Conservation (phyloP, 1,140 invertebrate genomes). For the Drosophila malerkotliana region DNA sequence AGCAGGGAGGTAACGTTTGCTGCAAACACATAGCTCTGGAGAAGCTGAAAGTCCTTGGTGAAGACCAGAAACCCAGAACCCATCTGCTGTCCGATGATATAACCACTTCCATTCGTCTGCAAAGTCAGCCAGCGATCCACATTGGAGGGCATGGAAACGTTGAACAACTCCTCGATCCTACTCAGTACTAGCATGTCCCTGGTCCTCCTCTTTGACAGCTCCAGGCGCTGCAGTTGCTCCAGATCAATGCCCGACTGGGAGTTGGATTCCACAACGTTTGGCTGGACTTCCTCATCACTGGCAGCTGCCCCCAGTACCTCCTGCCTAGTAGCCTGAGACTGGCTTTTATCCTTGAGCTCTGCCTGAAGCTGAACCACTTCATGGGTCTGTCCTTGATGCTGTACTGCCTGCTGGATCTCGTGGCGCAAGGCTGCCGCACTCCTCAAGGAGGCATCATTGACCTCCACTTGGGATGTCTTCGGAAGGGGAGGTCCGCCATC, state of each 20-base stretch:
- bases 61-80: constrained; percentile 38
- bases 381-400: constrained; percentile 25
- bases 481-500: not conserved
- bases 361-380: constrained; percentile 48
- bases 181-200: constrained; percentile 67
- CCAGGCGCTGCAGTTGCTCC: constrained; percentile 56
- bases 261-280: constrained; percentile 66
- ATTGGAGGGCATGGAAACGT: constrained; percentile 43
- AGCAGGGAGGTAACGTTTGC: constrained; percentile 33
- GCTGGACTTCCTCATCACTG: not conserved
- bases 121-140: constrained; percentile 67
- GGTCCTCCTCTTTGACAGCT: constrained; percentile 64
- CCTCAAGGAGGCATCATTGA: constrained; percentile 30
- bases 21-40: constrained; percentile 12
- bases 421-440: constrained; percentile 47
- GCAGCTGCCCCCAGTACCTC: constrained; percentile 29
- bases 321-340: not conserved
- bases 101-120: constrained; percentile 51
- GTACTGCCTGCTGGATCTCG: constrained; percentile 63
- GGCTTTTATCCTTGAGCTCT: constrained; percentile 17
- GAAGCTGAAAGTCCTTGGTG: constrained; percentile 25
- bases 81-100: constrained; percentile 53
- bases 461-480: constrained; percentile 44
- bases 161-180: constrained; percentile 64
- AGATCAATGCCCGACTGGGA: constrained; percentile 54